Conservation (phyloP, 2,888 invertebrate genomes). For the Agrotis exclamationis region DNA sequence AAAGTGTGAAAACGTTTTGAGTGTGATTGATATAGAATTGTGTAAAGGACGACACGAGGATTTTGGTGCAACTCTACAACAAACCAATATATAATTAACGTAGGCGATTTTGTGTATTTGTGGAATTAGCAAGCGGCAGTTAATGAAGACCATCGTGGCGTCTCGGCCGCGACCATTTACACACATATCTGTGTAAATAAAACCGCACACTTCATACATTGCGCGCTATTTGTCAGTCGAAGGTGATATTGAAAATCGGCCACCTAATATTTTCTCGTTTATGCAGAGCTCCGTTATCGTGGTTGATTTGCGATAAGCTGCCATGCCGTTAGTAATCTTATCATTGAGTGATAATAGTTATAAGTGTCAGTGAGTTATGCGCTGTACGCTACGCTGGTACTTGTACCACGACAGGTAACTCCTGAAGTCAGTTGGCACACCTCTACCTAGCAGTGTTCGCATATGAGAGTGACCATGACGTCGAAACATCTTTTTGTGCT, state of each 20-base stretch:
- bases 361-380: slow-evolving; percentile 90
- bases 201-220: slow-evolving; percentile 39
- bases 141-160: slow-evolving; percentile 61
- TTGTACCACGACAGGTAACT: slow-evolving; percentile 81
- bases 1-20: slow-evolving; percentile 29
- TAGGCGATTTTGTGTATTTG: slow-evolving; percentile 65
- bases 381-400: slow-evolving; percentile 83
- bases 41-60: slow-evolving; percentile 12
- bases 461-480: slow-evolving; percentile 81
- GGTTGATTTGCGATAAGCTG: slow-evolving; percentile 89
- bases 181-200: slow-evolving; percentile 62
- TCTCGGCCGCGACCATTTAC: slow-evolving; percentile 59
- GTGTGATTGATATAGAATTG: slow-evolving; percentile 2
- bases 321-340: slow-evolving; percentile 88
- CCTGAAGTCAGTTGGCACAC: slow-evolving; percentile 77
- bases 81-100: slow-evolving; percentile 60
- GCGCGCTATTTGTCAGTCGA: slow-evolving; percentile 56
- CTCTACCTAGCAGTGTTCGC: slow-evolving; percentile 69
- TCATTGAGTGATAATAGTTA: slow-evolving; percentile 90
- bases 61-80: slow-evolving; percentile 28
- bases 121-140: slow-evolving; percentile 67
- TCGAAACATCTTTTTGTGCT: slow-evolving; percentile 77
- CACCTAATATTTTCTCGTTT: slow-evolving; percentile 80
- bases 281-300: slow-evolving; percentile 85
- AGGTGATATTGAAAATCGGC: slow-evolving; percentile 76